These are phyloP conservation scores for Drosophila acutilabella DNA, from an alignment of 2,888 invertebrate genomes.

Conservation along the genomic window DNA sequence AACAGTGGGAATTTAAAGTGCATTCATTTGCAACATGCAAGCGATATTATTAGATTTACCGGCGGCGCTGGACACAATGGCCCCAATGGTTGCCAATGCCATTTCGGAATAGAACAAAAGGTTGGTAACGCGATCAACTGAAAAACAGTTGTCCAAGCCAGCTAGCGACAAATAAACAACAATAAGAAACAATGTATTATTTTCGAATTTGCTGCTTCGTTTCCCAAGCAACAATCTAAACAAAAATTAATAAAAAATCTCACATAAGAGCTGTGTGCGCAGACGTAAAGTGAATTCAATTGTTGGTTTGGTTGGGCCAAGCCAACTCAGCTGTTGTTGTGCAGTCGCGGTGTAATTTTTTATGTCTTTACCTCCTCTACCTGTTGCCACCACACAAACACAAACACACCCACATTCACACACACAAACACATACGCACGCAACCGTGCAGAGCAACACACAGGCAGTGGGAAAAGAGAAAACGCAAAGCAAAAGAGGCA, in stretches of 20 bases:
- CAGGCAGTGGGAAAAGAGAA: conserved; percentile 43
- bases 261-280: conserved; percentile 36
- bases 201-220: conserved; percentile 36
- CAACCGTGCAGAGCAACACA: background rate
- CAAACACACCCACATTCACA: conserved; percentile 5
- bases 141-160: conserved; percentile 31
- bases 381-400: conserved; percentile 16
- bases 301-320: conserved; percentile 14
- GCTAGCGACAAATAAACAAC: background rate
- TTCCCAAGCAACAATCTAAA: conserved; percentile 34
- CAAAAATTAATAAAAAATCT: background rate
- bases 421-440: conserved; percentile 8
- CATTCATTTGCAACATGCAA: background rate
- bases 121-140: conserved; percentile 8
- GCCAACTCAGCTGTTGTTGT: conserved; percentile 46
- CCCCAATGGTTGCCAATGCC: conserved; percentile 25
- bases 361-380: conserved; percentile 32
- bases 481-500: conserved; percentile 51
- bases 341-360: conserved; percentile 17
- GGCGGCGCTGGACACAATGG: conserved; percentile 37
- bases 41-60: conserved; percentile 5
- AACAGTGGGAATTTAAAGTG: background rate
- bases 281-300: conserved; percentile 44
- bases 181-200: conserved; percentile 25
- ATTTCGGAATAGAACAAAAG: conserved; percentile 19